Evolutionary conservation across 1,140 invertebrate genomes (phyloP).

Genomic region (Leguminivora glycinivorella): DNA sequence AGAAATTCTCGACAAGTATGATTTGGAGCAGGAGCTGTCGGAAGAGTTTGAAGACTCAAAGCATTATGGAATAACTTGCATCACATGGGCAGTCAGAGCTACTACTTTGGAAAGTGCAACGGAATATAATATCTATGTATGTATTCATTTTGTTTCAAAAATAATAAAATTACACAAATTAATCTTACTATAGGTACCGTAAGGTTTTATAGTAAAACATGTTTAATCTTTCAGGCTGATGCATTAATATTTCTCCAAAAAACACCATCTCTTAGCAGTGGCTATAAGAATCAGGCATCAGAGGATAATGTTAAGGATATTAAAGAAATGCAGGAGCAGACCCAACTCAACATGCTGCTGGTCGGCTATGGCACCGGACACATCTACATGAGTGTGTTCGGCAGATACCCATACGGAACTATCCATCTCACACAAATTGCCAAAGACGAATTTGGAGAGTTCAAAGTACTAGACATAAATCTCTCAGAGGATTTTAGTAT

Average conservation of each 20-base stretch:
- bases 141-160: constrained; percentile 34
- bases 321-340: constrained; percentile 84
- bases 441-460: constrained; percentile 76
- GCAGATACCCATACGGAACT: constrained; percentile 88
- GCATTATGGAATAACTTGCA: constrained; percentile 75
- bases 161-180: too few species aligned
- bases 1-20: constrained; percentile 86
- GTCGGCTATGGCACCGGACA: constrained; percentile 87
- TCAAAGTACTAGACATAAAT: constrained; percentile 81
- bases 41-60: constrained; percentile 61
- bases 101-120: constrained; percentile 63
- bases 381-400: constrained; percentile 89
- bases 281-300: constrained; percentile 71
- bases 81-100: constrained; percentile 80
- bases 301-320: constrained; percentile 80
- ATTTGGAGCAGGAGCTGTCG: constrained; percentile 72
- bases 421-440: constrained; percentile 82
- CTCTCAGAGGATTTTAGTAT: constrained; percentile 81
- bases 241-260: constrained; percentile 78
- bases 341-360: constrained; percentile 87
- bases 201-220: not conserved
- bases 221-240: constrained; percentile 73
- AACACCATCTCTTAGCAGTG: constrained; percentile 60
- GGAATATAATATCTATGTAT: constrained; percentile 72
- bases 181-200: too few species aligned